phyloP scores from a whole-genome alignment of 2,113 vertebrate genomes.

The Terrapene triunguis region DNA sequence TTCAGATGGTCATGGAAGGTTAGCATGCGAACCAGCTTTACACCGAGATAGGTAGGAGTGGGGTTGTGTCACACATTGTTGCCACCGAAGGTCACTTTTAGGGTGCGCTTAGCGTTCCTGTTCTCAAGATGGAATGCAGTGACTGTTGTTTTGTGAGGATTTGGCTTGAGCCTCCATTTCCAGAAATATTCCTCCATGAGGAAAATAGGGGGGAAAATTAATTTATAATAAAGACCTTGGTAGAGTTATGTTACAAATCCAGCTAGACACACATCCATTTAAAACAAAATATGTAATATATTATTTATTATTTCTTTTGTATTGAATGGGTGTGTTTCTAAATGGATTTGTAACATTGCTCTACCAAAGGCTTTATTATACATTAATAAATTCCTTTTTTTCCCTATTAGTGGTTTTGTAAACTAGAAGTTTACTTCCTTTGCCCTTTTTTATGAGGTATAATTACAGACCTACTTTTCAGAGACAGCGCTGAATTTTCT shows the following conservation, averaged over 20 bases:
- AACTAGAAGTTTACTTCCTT: not conserved
- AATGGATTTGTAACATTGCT: not conserved
- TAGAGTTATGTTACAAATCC: not conserved
- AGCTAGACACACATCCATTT: not conserved
- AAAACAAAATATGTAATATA: not conserved
- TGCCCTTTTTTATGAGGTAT: not conserved
- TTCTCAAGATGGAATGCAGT: too few relatives aligned
- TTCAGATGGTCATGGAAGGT: too few relatives aligned
- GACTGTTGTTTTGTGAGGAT: too few relatives aligned
- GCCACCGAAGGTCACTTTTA: too few relatives aligned
- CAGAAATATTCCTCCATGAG: too few relatives aligned
- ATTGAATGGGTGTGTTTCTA: not conserved
- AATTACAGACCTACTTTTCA: not conserved
- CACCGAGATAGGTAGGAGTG: too few relatives aligned
- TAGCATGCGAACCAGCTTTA: too few relatives aligned
- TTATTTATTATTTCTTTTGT: not conserved
- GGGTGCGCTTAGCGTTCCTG: too few relatives aligned
- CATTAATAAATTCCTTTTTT: not conserved
- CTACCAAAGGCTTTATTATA: not conserved
- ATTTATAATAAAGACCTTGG: not conserved
- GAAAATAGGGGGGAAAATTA: not conserved
- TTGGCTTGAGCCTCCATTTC: too few relatives aligned
- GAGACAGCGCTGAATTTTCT: not conserved
- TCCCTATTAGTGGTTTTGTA: not conserved
- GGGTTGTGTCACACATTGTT: too few relatives aligned